A percentile compares a stretch with the other conserved stretches of the same genome.
Conservation (phyloP, 1,140 invertebrate genomes). For the Drosophila auraria region DNA sequence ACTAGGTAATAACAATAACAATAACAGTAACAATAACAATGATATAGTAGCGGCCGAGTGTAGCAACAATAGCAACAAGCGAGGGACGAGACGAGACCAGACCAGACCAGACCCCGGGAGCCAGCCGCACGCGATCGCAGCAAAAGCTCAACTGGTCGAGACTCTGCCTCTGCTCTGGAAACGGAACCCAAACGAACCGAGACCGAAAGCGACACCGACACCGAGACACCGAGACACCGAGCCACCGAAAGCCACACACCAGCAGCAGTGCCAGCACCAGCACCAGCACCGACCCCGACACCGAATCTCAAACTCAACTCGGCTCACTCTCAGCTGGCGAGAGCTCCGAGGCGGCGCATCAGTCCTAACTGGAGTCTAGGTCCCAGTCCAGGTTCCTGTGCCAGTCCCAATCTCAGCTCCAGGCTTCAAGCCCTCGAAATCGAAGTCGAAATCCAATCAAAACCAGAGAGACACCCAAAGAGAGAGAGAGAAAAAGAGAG, state of each 20-base stretch:
- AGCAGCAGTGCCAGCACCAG: background rate
- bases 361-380: background rate
- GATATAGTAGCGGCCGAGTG: conserved; percentile 7
- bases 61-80: conserved; percentile 17
- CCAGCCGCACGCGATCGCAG: conserved; percentile 82
- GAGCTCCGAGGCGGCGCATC: background rate
- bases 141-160: conserved; percentile 79
- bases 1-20: conserved; percentile 15
- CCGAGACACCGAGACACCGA: too few species aligned
- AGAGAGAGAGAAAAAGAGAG: background rate
- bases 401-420: background rate
- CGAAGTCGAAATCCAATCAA: background rate
- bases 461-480: background rate
- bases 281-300: conserved; percentile 15
- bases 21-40: conserved; percentile 25
- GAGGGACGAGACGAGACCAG: conserved; percentile 28
- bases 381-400: background rate
- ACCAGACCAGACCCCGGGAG: conserved; percentile 41
- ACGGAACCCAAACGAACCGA: conserved; percentile 55
- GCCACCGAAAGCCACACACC: too few species aligned
- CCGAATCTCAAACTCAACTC: conserved; percentile 5
- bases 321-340: background rate
- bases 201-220: conserved; percentile 33
- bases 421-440: background rate
- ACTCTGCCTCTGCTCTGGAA: conserved; percentile 49